Evolutionary conservation across 1,140 invertebrate genomes (phyloP).

Genomic region (Eriosoma lanigerum): DNA sequence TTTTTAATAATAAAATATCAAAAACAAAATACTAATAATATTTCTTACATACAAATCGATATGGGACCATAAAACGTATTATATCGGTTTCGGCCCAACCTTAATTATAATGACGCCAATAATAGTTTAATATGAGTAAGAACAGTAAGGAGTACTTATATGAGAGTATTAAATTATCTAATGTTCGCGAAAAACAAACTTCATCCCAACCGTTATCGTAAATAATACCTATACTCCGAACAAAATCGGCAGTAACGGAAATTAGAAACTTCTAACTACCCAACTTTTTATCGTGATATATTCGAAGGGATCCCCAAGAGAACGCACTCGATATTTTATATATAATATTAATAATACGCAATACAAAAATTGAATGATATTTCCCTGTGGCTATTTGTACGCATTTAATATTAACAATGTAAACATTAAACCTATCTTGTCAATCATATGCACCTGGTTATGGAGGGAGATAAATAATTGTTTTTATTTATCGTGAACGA

Average conservation of each 20-base stretch:
- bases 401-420: not conserved
- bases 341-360: slow-evolving; percentile 7
- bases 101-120: too few relatives aligned
- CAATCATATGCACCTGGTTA: not conserved
- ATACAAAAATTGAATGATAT: slow-evolving; percentile 12
- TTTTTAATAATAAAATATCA: too few relatives aligned
- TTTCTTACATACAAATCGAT: too few relatives aligned
- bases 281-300: slow-evolving; percentile 15
- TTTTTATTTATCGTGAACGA: not conserved
- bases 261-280: slow-evolving; percentile 41
- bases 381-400: not conserved
- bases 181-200: slow-evolving; percentile 32
- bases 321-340: not conserved
- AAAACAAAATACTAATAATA: too few relatives aligned
- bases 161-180: not conserved
- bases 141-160: too few relatives aligned
- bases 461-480: too few relatives aligned
- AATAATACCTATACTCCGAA: slow-evolving; percentile 23
- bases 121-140: too few relatives aligned
- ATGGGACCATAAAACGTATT: too few relatives aligned
- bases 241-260: slow-evolving; percentile 12
- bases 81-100: too few relatives aligned
- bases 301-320: not conserved
- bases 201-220: not conserved
- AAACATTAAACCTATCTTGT: not conserved